Evolutionary conservation across 2,797 vertebrate species (phyloP).

Genomic region (Euphonia xanthogaster): DNA sequence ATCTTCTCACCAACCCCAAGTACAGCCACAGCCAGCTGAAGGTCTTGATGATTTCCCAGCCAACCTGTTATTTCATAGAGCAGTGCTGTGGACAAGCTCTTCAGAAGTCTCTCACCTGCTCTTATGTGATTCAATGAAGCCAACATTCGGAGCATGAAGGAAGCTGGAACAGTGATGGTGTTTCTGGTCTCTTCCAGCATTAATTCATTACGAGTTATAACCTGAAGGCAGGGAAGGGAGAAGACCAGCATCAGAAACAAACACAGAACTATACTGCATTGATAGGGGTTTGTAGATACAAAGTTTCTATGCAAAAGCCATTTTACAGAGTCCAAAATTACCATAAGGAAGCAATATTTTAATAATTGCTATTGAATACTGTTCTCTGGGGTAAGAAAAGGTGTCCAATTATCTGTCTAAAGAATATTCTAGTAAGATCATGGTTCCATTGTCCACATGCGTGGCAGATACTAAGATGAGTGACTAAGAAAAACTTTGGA

Average conservation of each 20-base stretch:
- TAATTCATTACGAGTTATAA: conserved; percentile 96
- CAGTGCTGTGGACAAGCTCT: neutral
- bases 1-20: neutral
- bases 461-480: neutral
- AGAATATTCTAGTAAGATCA: neutral
- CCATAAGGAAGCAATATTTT: neutral
- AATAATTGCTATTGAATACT: neutral
- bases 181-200: conserved; percentile 99
- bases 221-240: conserved; percentile 72
- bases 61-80: neutral
- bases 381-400: neutral
- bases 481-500: neutral
- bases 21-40: neutral
- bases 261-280: neutral
- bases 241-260: neutral
- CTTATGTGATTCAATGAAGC: conserved; percentile 94
- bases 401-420: neutral
- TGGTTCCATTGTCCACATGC: neutral
- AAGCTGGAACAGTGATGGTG: conserved; percentile 98
- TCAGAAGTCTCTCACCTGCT: conserved; percentile 76
- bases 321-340: neutral
- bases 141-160: conserved; percentile 98
- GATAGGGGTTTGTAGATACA: neutral
- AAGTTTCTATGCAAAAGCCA: neutral
- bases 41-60: neutral